These are phyloP conservation scores for Pluvialis apricaria DNA, from an alignment of 2,113 vertebrate genomes.

Conservation along the genomic window DNA sequence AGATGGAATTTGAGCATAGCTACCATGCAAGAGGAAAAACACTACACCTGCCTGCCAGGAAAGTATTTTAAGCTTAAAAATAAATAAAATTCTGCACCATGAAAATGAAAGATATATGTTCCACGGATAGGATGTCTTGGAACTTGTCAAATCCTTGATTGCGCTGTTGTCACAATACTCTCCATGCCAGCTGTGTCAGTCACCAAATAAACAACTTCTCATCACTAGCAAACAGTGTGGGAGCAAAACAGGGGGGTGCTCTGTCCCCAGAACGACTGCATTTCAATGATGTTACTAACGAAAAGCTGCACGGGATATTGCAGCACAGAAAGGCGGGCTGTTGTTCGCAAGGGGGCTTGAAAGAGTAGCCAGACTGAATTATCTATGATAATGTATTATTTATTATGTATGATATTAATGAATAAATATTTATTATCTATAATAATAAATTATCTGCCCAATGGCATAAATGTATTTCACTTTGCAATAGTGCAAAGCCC, in stretches of 20 bases:
- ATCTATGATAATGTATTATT: background rate
- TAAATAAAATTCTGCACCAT: background rate
- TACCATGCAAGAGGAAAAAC: slow-evolving; percentile 11
- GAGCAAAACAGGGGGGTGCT: background rate
- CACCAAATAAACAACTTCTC: slow-evolving; percentile 14
- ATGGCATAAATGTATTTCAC: background rate
- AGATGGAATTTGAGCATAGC: slow-evolving; percentile 30
- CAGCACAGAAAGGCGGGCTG: background rate
- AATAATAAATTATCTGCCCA: background rate
- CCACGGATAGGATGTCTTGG: slow-evolving; percentile 2
- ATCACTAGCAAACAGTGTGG: background rate
- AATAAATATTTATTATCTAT: background rate
- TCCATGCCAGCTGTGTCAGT: background rate
- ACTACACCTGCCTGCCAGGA: background rate
- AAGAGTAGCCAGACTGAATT: background rate
- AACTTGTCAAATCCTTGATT: background rate
- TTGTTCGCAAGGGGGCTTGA: background rate
- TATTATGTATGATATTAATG: background rate
- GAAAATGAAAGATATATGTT: background rate
- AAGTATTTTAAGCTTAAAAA: slow-evolving; percentile 48
- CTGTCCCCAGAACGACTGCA: background rate
- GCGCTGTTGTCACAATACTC: background rate
- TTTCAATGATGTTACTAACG: background rate
- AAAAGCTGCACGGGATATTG: background rate
- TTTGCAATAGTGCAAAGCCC: background rate